Conservation (phyloP, 35 echinoderm and acorn worm species). For the Stichopus chloronotus region DNA sequence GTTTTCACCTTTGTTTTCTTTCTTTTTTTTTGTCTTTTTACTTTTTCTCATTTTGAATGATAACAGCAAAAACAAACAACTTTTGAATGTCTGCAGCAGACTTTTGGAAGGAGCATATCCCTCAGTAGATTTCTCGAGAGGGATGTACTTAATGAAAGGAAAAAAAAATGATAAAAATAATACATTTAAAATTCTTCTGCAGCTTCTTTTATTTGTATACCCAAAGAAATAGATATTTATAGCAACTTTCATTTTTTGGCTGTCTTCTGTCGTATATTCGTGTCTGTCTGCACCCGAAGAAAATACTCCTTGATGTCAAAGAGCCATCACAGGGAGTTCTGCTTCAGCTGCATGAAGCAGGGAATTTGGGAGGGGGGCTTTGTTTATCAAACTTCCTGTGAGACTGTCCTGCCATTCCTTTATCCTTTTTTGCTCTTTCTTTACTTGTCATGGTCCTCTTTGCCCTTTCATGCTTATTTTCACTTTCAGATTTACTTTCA, state of each 20-base stretch:
- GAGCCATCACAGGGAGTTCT: no score
- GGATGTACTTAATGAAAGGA: neutral
- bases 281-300: no score
- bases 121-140: neutral
- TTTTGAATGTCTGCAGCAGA: neutral
- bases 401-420: no score
- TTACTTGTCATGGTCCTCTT: no score
- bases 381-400: no score
- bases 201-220: constrained; percentile 18
- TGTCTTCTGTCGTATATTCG: neutral
- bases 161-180: no score
- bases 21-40: neutral
- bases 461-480: no score
- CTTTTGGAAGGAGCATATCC: neutral
- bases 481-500: no score
- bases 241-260: neutral
- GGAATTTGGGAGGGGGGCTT: no score
- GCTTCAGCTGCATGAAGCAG: no score
- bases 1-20: neutral
- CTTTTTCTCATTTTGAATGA: neutral
- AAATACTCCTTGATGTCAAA: no score
- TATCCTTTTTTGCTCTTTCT: no score
- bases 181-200: neutral
- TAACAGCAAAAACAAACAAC: neutral
- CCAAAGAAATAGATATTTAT: constrained; percentile 26